These are phyloP conservation scores for Gobio gobio DNA, from an alignment of 2,113 vertebrate genomes.

Conservation along the genomic window DNA sequence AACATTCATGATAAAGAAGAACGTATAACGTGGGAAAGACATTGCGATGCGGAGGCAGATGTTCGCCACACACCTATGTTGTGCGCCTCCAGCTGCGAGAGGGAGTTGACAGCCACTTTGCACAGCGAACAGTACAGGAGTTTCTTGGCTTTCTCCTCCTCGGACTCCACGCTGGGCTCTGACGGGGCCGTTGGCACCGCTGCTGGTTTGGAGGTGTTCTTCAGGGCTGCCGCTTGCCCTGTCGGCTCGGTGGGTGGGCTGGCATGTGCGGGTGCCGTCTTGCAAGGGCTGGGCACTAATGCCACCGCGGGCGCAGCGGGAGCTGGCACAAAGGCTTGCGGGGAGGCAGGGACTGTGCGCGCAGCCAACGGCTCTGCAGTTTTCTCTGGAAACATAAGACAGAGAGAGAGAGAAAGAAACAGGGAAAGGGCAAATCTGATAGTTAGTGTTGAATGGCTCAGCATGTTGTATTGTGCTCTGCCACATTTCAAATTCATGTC, in stretches of 20 bases:
- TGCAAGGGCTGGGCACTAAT: conserved; percentile 54
- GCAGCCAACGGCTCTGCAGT: conserved; percentile 38
- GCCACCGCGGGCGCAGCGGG: conserved; percentile 36
- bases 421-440: conserved; percentile 30
- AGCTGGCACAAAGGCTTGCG: conserved; percentile 53
- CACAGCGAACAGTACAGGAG: conserved; percentile 97
- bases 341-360: conserved; percentile 49
- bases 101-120: conserved; percentile 98
- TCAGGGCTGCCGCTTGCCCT: conserved; percentile 1
- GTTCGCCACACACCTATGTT: conserved; percentile 84
- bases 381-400: conserved; percentile 51
- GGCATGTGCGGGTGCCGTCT: conserved; percentile 62
- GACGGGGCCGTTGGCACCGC: conserved; percentile 52
- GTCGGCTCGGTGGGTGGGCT: conserved; percentile 62
- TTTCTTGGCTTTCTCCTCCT: conserved; percentile 98
- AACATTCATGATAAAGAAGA: conserved; percentile 32
- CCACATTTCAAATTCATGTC: background rate
- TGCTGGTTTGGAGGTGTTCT: conserved; percentile 41
- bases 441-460: conserved; percentile 23
- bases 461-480: conserved; percentile 6
- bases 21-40: conserved; percentile 11
- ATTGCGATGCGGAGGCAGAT: conserved; percentile 33
- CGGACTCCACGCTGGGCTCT: conserved; percentile 78
- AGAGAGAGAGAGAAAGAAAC: conserved; percentile 52
- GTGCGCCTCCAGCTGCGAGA: conserved; percentile 96